Conservation (phyloP, 64 coral and sea anemone species). For the Montipora capricornis region DNA sequence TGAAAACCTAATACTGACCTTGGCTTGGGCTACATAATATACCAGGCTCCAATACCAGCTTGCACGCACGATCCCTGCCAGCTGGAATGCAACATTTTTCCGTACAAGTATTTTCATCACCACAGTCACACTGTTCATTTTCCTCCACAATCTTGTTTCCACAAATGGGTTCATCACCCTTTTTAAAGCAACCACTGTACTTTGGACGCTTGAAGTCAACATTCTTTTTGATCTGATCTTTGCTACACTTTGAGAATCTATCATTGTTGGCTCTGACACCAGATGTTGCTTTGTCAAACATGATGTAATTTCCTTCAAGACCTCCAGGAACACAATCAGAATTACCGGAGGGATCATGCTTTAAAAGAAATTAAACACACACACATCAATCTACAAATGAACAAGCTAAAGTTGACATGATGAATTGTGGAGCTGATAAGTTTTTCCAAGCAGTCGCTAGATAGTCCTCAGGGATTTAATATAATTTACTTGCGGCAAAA, state of each 20-base stretch:
- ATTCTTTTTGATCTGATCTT: conserved; percentile 70
- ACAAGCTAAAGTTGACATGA: background rate
- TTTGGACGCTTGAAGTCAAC: conserved; percentile 49
- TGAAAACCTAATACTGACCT: conserved; percentile 38
- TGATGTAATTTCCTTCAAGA: conserved; percentile 76
- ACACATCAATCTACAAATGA: background rate
- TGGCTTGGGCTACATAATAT: conserved; percentile 75
- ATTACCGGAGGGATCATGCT: conserved; percentile 82
- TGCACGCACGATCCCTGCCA: conserved; percentile 28
- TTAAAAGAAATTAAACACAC: background rate
- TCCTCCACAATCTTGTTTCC: conserved; percentile 81
- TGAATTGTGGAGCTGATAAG: no score
- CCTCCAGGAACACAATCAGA: conserved; percentile 64
- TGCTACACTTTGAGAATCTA: conserved; percentile 82
- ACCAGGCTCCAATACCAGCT: background rate
- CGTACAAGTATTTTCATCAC: conserved; percentile 56
- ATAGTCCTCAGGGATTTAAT: no score
- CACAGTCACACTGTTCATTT: conserved; percentile 83
- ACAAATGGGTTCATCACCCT: conserved; percentile 55
- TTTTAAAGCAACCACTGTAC: conserved; percentile 51
- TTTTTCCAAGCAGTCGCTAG: no score
- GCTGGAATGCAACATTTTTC: conserved; percentile 72
- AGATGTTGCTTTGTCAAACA: conserved; percentile 91
- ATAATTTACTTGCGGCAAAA: no score
- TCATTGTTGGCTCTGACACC: conserved; percentile 84